Percentiles rank a stretch among this genome's conserved stretches.
phyloP scores from a whole-genome alignment of 2,113 vertebrate species.

The Telmatochromis sp. region DNA sequence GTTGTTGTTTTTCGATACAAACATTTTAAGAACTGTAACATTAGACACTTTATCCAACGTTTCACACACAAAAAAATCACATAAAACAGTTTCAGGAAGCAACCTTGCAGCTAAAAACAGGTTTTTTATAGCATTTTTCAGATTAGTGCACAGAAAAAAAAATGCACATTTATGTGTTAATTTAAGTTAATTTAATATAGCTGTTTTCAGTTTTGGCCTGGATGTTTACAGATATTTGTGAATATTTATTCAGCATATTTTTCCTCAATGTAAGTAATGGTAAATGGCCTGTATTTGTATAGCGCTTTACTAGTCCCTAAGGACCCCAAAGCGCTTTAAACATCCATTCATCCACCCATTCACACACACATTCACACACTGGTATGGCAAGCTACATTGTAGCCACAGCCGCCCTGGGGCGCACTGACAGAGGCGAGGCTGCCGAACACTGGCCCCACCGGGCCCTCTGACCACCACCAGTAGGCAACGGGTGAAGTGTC shows the following conservation, averaged over 20 bases:
- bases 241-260: background rate
- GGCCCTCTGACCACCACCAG: background rate
- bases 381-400: background rate
- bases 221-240: background rate
- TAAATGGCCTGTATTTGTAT: background rate
- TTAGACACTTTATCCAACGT: background rate
- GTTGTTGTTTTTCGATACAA: background rate
- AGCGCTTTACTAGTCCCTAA: background rate
- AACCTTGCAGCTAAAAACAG: accelerated
- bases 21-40: background rate
- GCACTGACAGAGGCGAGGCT: too few relatives aligned
- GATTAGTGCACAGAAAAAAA: background rate
- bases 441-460: accelerated
- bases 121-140: background rate
- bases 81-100: accelerated
- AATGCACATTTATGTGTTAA: background rate
- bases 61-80: background rate
- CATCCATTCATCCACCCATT: accelerated
- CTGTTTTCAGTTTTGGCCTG: background rate
- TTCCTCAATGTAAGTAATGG: background rate
- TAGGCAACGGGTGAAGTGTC: accelerated
- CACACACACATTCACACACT: background rate
- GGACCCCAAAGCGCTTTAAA: background rate
- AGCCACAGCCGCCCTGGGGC: accelerated
- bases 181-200: background rate